A percentile compares a stretch with the other conserved stretches of the same genome.
Evolutionary conservation across 1,140 invertebrate genomes (phyloP).

Genomic region (Samia ricini): DNA sequence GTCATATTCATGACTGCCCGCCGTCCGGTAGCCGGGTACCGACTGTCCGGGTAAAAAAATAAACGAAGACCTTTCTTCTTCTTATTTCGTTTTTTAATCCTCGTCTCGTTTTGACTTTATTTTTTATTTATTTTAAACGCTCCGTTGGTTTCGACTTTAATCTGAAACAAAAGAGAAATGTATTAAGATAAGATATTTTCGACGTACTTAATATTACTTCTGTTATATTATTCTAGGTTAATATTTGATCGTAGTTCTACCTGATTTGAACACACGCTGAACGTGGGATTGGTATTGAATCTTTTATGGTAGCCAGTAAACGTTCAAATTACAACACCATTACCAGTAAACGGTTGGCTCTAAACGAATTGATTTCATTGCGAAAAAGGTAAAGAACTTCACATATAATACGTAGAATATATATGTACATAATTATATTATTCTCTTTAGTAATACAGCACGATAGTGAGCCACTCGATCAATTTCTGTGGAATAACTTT

Average conservation of each 20-base stretch:
- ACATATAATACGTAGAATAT: background rate
- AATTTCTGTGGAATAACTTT: background rate
- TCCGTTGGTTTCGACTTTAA: slow-evolving; percentile 23
- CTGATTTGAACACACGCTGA: too few relatives aligned
- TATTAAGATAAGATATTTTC: background rate
- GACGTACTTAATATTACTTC: too few relatives aligned
- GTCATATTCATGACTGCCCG: slow-evolving; percentile 65
- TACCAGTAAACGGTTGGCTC: too few relatives aligned
- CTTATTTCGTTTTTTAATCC: slow-evolving; percentile 50
- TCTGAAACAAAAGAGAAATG: slow-evolving; percentile 52
- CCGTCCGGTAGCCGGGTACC: slow-evolving; percentile 27
- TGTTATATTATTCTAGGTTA: too few relatives aligned
- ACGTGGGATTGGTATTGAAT: too few relatives aligned
- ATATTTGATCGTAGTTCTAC: too few relatives aligned
- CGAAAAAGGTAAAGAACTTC: too few relatives aligned
- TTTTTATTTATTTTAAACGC: slow-evolving; percentile 32
- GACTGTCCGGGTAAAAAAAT: slow-evolving; percentile 38
- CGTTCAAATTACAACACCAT: too few relatives aligned
- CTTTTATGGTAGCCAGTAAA: too few relatives aligned
- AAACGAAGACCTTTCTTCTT: slow-evolving; percentile 31
- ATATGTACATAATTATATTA: background rate
- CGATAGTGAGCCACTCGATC: background rate
- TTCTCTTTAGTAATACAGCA: background rate
- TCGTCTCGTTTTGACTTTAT: slow-evolving; percentile 20
- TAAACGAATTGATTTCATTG: too few relatives aligned